Evolutionary conservation across 2,113 vertebrate genomes (phyloP).

Genomic region (Tretioscincus oriximinensis): DNA sequence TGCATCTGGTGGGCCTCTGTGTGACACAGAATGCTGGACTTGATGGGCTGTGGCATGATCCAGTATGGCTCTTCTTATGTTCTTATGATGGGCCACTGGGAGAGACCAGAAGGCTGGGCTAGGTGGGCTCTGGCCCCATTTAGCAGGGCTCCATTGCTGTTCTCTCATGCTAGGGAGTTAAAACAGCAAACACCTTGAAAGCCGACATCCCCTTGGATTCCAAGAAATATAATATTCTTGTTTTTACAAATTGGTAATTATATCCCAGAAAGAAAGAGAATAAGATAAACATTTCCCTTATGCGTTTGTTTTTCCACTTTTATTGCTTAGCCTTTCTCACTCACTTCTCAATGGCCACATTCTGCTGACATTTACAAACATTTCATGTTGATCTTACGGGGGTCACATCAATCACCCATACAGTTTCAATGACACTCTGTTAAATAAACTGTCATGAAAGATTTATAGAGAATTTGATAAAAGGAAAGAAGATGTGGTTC

Average conservation of each 20-base stretch:
- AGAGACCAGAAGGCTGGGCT: neutral
- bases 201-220: constrained; percentile 31
- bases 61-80: no score
- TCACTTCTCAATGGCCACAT: constrained; percentile 78
- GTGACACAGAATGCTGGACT: no score
- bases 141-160: no score
- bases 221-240: constrained; percentile 61
- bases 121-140: no score
- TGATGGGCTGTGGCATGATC: no score
- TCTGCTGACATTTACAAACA: constrained; percentile 84
- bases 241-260: constrained; percentile 73
- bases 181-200: constrained; percentile 39
- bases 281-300: constrained; percentile 72
- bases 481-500: constrained; percentile 82
- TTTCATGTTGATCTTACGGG: constrained; percentile 81
- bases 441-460: constrained; percentile 86
- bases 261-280: constrained; percentile 63
- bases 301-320: constrained; percentile 74
- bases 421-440: constrained; percentile 82
- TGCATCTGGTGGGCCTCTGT: no score
- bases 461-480: constrained; percentile 86
- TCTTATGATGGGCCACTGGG: neutral
- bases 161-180: neutral
- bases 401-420: constrained; percentile 82
- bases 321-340: constrained; percentile 67